phyloP scores from a whole-genome alignment of 2,113 vertebrate genomes.

The Macrotis lagotis region DNA sequence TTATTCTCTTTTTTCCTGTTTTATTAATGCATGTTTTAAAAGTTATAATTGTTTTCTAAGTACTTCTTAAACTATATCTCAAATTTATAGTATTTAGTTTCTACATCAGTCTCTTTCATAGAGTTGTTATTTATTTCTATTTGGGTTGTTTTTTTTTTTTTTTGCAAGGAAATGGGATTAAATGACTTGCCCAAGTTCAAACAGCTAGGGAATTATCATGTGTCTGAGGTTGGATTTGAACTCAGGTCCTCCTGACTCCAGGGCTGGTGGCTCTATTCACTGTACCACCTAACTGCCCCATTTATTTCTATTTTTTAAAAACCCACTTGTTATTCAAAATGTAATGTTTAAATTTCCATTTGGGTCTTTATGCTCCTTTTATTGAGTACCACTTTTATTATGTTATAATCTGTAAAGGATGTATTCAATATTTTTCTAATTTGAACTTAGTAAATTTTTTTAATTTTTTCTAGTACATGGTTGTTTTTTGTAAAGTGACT shows the following conservation, averaged over 20 bases:
- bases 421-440: background rate
- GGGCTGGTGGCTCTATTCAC: too few relatives aligned
- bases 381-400: background rate
- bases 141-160: too few relatives aligned
- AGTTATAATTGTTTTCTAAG: background rate
- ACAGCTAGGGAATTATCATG: too few relatives aligned
- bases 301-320: too few relatives aligned
- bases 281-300: too few relatives aligned
- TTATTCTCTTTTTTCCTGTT: background rate
- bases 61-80: background rate
- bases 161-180: too few relatives aligned
- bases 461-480: background rate
- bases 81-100: background rate
- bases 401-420: background rate
- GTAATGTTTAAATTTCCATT: background rate
- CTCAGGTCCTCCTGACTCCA: too few relatives aligned
- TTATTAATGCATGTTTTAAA: background rate
- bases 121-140: background rate
- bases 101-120: background rate
- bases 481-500: background rate
- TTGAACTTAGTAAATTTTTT: background rate
- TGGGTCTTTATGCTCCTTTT: background rate
- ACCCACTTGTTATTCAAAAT: background rate
- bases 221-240: too few relatives aligned
- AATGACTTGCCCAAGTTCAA: too few relatives aligned